phyloP scores from a whole-genome alignment of 2,888 invertebrate species.

The Rhingia rostrata region DNA sequence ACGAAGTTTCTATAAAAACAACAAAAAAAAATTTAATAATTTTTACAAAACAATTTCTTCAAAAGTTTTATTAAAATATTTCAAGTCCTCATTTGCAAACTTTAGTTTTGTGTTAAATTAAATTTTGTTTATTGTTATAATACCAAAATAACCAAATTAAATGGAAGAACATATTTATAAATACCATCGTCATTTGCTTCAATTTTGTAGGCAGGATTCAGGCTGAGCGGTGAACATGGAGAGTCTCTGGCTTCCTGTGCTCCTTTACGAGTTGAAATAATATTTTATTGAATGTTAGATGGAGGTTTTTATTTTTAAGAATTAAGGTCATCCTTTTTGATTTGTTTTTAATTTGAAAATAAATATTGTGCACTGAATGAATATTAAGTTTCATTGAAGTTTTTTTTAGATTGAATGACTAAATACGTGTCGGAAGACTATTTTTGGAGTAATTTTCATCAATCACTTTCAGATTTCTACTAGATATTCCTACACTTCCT shows the following conservation, averaged over 20 bases:
- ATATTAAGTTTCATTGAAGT: not conserved
- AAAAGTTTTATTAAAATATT: not conserved
- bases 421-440: too few species aligned
- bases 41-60: not conserved
- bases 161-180: conserved; percentile 37
- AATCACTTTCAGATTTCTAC: too few species aligned
- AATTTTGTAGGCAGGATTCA: conserved; percentile 82
- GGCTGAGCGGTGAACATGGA: conserved; percentile 82
- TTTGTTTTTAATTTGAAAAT: not conserved
- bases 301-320: not conserved
- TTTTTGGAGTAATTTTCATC: too few species aligned
- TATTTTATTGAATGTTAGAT: not conserved
- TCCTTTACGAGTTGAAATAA: conserved; percentile 76
- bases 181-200: conserved; percentile 79
- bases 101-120: not conserved
- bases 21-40: conserved; percentile 8
- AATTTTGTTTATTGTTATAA: not conserved
- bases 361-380: not conserved
- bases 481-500: too few species aligned
- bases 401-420: too few species aligned
- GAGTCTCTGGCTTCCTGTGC: conserved; percentile 82
- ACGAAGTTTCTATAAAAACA: conserved; percentile 85
- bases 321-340: not conserved
- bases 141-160: conserved; percentile 13
- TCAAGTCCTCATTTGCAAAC: not conserved